These are phyloP conservation scores for Podarcis cretensis DNA, from an alignment of 2,113 vertebrate species.

Conservation along the genomic window DNA sequence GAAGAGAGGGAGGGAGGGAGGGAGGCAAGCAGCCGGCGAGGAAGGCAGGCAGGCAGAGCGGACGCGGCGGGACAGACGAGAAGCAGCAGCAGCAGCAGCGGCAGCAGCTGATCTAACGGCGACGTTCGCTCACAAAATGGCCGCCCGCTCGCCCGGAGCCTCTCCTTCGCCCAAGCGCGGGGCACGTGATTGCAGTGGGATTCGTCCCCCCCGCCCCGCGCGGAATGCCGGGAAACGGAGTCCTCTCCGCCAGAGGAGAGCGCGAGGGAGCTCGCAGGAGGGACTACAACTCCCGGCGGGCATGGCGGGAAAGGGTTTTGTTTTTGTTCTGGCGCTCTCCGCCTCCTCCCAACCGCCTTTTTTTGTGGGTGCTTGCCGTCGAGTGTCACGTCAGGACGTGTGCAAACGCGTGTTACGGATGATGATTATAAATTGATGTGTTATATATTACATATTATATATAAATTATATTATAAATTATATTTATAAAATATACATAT, in stretches of 20 bases:
- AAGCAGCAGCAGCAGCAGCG: neutral
- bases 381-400: neutral
- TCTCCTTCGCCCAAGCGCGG: neutral
- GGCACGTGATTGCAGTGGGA: constrained; percentile 6
- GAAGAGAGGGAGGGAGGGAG: neutral
- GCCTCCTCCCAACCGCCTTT: too few relatives aligned
- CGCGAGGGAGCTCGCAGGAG: rapidly evolving
- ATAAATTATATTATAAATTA: too few relatives aligned
- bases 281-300: constrained; percentile 23
- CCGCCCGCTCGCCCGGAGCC: constrained; percentile 51
- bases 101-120: constrained; percentile 24
- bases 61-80: neutral
- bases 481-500: too few relatives aligned
- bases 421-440: neutral
- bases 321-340: too few relatives aligned
- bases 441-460: too few relatives aligned
- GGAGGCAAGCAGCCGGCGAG: neutral
- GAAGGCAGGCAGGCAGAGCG: constrained; percentile 11
- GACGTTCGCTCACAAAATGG: constrained; percentile 72
- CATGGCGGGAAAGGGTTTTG: neutral
- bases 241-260: rapidly evolving
- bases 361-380: neutral
- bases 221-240: constrained; percentile 50
- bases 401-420: neutral
- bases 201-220: neutral